Percentiles rank a stretch among this genome's conserved stretches.
phyloP scores from a whole-genome alignment of 2,113 vertebrate genomes.

The Hoplias malabaricus region DNA sequence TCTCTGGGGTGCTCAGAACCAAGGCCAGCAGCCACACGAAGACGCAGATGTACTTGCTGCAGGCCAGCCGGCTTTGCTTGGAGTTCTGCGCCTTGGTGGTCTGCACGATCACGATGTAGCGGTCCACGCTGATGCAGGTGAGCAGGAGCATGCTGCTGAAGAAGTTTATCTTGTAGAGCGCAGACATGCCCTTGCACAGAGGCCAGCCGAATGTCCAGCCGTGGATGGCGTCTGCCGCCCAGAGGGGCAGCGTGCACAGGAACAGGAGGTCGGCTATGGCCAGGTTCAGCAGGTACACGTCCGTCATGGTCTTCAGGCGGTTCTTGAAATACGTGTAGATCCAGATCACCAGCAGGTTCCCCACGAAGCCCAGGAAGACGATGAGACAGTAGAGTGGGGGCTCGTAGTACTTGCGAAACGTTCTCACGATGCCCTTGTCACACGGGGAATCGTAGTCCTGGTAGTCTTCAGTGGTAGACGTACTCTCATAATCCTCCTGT shows the following conservation, averaged over 20 bases:
- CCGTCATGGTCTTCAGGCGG: constrained; percentile 81
- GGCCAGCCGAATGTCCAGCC: constrained; percentile 77
- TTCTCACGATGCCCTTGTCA: constrained; percentile 61
- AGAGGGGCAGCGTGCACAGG: constrained; percentile 84
- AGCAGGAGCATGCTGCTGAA: constrained; percentile 85
- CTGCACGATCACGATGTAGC: constrained; percentile 81
- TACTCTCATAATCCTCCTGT: constrained; percentile 31
- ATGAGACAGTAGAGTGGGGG: constrained; percentile 79
- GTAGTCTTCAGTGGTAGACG: not conserved
- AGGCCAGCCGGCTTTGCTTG: constrained; percentile 66
- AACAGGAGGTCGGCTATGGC: constrained; percentile 85
- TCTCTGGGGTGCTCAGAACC: constrained; percentile 77
- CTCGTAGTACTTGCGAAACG: constrained; percentile 71
- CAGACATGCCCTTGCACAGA: constrained; percentile 78
- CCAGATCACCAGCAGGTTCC: constrained; percentile 81
- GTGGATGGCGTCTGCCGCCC: constrained; percentile 73
- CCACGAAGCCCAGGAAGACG: constrained; percentile 71
- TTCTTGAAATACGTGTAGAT: constrained; percentile 77
- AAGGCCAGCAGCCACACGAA: constrained; percentile 75
- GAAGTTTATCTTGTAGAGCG: constrained; percentile 86
- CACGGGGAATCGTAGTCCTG: constrained; percentile 59
- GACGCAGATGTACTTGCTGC: constrained; percentile 71
- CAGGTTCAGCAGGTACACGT: constrained; percentile 83
- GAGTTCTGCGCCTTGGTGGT: constrained; percentile 70
- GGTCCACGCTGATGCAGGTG: constrained; percentile 85